A percentile compares a stretch with the other conserved stretches of the same genome.
Evolutionary conservation across 2,797 vertebrate species (phyloP).

Genomic region (Siniperca undulata): DNA sequence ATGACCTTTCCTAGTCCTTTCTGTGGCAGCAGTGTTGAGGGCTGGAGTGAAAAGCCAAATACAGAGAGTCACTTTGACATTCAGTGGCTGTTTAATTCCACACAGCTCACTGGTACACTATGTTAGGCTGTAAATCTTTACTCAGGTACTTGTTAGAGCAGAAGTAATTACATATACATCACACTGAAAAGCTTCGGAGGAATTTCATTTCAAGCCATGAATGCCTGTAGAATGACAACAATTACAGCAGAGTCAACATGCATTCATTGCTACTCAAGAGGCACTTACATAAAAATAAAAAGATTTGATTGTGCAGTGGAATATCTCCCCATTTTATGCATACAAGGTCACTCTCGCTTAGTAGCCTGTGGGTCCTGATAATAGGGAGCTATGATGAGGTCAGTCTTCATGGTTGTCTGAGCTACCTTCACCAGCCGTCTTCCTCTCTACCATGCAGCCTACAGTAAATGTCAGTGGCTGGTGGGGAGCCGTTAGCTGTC

Average conservation of each 20-base stretch:
- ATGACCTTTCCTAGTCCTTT: constrained; percentile 61
- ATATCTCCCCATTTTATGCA: constrained; percentile 10
- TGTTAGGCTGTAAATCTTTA: constrained; percentile 25
- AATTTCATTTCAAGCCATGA: constrained; percentile 12
- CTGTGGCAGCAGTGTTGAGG: constrained; percentile 30
- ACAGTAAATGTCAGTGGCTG: constrained; percentile 80
- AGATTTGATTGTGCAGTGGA: not conserved
- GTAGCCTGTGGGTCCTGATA: constrained; percentile 12
- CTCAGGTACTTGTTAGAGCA: constrained; percentile 16
- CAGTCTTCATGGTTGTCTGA: constrained; percentile 61
- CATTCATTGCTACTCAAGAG: constrained; percentile 2
- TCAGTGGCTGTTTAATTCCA: constrained; percentile 56
- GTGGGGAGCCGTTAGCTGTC: constrained; percentile 75
- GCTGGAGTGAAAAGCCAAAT: constrained; percentile 32
- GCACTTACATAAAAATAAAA: not conserved
- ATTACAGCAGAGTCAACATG: constrained; percentile 5
- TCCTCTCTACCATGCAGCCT: constrained; percentile 49
- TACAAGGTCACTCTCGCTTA: not conserved
- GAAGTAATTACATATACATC: constrained; percentile 13
- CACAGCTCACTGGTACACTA: constrained; percentile 7
- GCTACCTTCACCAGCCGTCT: constrained; percentile 54
- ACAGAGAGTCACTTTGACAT: constrained; percentile 49
- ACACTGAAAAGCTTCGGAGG: constrained; percentile 8
- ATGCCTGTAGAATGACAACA: constrained; percentile 15
- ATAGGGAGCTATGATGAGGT: constrained; percentile 24